Conservation (phyloP, 2,888 invertebrate genomes). For the Dromius quadrimaculatus region DNA sequence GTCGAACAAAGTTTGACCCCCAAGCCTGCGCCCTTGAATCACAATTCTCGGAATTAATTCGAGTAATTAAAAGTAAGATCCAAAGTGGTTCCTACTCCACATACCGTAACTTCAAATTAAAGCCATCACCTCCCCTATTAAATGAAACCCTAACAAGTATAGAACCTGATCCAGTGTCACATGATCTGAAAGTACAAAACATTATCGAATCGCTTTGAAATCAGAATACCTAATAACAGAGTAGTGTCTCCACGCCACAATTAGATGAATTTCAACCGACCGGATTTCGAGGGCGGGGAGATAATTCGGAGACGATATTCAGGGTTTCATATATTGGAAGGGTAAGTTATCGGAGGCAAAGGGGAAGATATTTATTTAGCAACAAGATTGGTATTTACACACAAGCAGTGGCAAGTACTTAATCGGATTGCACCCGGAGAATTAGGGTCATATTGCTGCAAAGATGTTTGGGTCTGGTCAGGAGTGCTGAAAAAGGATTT, state of each 20-base stretch:
- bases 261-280: too few relatives aligned
- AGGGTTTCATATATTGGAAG: too few relatives aligned
- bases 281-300: too few relatives aligned
- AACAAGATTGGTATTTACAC: not conserved
- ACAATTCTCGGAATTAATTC: too few relatives aligned
- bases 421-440: slow-evolving; percentile 15
- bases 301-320: too few relatives aligned
- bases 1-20: too few relatives aligned
- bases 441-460: not conserved
- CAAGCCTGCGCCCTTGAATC: too few relatives aligned
- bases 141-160: not conserved
- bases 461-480: not conserved
- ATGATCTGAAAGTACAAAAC: not conserved
- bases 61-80: too few relatives aligned
- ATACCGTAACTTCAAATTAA: too few relatives aligned
- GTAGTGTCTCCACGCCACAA: not conserved
- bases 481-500: not conserved
- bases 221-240: not conserved
- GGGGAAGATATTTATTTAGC: not conserved
- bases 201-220: slow-evolving; percentile 10
- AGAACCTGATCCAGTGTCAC: not conserved
- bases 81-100: too few relatives aligned
- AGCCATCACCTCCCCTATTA: too few relatives aligned
- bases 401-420: not conserved
- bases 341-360: too few relatives aligned